Base-by-base conservation (phyloP, 2,797 vertebrate genomes). In the Coccyzus lansbergi region DNA sequence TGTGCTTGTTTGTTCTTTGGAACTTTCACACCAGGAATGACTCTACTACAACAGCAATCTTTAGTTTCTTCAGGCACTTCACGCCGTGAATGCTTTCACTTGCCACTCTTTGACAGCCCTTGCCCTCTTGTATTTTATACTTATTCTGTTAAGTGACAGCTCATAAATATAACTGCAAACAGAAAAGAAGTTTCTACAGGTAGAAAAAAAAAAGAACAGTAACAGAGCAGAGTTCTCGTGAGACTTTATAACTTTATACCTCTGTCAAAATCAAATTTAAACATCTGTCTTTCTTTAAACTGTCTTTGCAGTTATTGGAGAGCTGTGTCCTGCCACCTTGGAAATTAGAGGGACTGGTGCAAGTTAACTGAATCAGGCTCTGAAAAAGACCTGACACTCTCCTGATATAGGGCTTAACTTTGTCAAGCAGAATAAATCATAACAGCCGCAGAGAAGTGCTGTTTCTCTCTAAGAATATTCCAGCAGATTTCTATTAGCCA, bases 161-260 rank as follows among this genome's bases (percentile, higher is more conserved):
- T 92, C 88, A 59, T 92, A 92, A 91, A 91, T 83, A 63, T 28
- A 86, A 65, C 58, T 85, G 38, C 84, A 82, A 84, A 72, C 40
- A 84, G 48, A 46, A 71, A n/a, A 10, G 6, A 64, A 58, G n/a
- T 90, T 86, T 76, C 63, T 90, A 15, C 31, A 63, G 55, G 52
- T 82, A 52, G 33, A 52, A 90, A 74, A 84, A 67, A 12, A 28
- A 63, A 44, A 38, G n/a, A n/a, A 15, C 59, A 82, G 65, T 33
- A 78, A 83, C 42, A 90, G 62, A 85, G 20, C 12, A 68, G 56
- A 64, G 46, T 63, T 83, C 75, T 89, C 77, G 42, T 28, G 62
- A 83, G 70, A 36, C 58, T 44, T 16, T 69, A 16, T 76, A 86
- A 68, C 44, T 69, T 92, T 46, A 63, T 49, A 70, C n/a, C n/a